Evolutionary conservation across 1,140 invertebrate genomes (phyloP).

Genomic region (Saccostrea cuccullata): DNA sequence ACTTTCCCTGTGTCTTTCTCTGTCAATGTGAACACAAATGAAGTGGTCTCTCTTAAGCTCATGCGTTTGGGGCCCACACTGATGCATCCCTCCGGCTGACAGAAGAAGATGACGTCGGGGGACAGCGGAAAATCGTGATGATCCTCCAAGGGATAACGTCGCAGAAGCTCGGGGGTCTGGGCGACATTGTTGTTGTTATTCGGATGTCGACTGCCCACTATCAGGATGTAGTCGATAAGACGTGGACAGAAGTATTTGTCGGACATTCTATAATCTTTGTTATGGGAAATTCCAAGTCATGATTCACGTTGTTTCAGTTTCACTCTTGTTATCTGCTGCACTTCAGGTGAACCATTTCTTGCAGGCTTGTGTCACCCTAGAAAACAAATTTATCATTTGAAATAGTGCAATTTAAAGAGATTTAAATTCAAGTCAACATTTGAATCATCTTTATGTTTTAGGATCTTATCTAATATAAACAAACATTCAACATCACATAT

Average conservation of each 20-base stretch:
- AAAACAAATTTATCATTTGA: background rate
- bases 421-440: background rate
- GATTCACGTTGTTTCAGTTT: background rate
- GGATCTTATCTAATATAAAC: background rate
- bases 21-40: slow-evolving; percentile 98
- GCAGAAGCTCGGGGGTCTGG: slow-evolving; percentile 77
- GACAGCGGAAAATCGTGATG: slow-evolving; percentile 97
- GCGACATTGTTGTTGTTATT: slow-evolving; percentile 77
- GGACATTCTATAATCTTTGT: slow-evolving; percentile 43
- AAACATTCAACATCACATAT: background rate
- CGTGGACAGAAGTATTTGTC: slow-evolving; percentile 83
- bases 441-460: background rate
- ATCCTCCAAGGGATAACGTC: slow-evolving; percentile 97
- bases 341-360: slow-evolving; percentile 3
- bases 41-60: slow-evolving; percentile 89
- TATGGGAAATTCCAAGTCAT: background rate
- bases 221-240: slow-evolving; percentile 94
- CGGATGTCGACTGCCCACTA: slow-evolving; percentile 91
- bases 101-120: slow-evolving; percentile 99
- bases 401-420: background rate
- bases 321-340: background rate
- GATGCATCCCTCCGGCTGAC: slow-evolving; percentile 98
- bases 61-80: slow-evolving; percentile 90
- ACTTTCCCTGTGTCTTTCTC: slow-evolving; percentile 98
- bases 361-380: background rate